Percentiles rank a stretch among this genome's conserved stretches.
phyloP scores from a whole-genome alignment of 2,888 invertebrate species.

The Beris morrisii region DNA sequence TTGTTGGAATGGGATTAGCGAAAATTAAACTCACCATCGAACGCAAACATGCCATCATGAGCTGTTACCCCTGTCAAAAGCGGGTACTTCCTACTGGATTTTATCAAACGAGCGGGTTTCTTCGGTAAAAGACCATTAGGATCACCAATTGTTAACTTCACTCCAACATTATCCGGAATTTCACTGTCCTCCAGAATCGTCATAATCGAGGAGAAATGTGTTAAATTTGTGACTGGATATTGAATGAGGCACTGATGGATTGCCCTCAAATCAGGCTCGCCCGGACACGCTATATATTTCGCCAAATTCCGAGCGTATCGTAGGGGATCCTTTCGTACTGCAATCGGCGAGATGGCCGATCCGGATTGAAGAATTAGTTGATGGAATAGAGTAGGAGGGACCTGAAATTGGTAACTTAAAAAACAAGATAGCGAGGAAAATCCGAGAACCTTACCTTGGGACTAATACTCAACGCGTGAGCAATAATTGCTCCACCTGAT shows the following conservation, averaged over 20 bases:
- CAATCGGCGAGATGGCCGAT: conserved; percentile 53
- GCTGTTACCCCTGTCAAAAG: conserved; percentile 51
- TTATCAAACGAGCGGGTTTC: conserved; percentile 32
- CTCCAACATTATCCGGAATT: conserved; percentile 30
- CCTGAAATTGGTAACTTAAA: conserved; percentile 32
- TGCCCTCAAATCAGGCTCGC: conserved; percentile 32
- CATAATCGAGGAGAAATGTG: conserved; percentile 34
- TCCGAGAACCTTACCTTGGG: conserved; percentile 43
- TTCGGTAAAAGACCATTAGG: conserved; percentile 30
- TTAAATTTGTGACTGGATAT: conserved; percentile 43
- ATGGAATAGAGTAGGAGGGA: conserved; percentile 51
- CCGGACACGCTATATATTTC: conserved; percentile 43
- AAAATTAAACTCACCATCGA: conserved; percentile 32
- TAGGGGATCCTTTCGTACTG: conserved; percentile 49
- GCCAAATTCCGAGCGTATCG: conserved; percentile 44
- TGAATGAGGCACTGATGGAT: conserved; percentile 44
- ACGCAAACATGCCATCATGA: conserved; percentile 49
- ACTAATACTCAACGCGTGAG: conserved; percentile 49
- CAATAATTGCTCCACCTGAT: conserved; percentile 55
- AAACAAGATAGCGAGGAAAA: neutral
- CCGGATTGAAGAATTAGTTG: conserved; percentile 56
- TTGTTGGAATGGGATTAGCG: too few relatives aligned
- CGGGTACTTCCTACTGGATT: conserved; percentile 45
- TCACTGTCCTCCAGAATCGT: conserved; percentile 21
- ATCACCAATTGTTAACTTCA: conserved; percentile 37